Evolutionary conservation across 2,888 invertebrate species (phyloP).

Genomic region (Camptogramma bilineatum): DNA sequence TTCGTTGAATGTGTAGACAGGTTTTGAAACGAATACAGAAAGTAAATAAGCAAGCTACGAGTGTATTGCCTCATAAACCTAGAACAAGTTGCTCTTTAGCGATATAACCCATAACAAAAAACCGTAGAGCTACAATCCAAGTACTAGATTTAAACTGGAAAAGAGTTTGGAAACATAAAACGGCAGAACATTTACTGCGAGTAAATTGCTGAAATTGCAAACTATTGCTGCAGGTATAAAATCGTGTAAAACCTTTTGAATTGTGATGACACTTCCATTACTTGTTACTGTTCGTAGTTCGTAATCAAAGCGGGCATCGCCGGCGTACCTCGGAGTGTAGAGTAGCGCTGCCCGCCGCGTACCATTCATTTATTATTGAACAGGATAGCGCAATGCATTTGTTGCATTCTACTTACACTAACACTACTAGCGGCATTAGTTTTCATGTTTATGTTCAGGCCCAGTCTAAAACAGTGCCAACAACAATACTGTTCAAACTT

Average conservation of each 20-base stretch:
- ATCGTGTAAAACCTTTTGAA: constrained; percentile 33
- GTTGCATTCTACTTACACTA: constrained; percentile 40
- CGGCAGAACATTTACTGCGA: constrained; percentile 7
- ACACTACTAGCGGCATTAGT: constrained; percentile 15
- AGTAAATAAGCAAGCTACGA: background rate
- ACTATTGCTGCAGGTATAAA: constrained; percentile 28
- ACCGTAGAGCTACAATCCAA: background rate
- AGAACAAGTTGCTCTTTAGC: background rate
- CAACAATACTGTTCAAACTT: constrained; percentile 46
- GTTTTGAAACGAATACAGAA: background rate
- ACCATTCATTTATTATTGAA: constrained; percentile 73
- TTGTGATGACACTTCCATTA: constrained; percentile 36
- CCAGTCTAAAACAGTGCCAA: constrained; percentile 46
- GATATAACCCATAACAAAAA: background rate
- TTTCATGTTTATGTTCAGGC: constrained; percentile 19
- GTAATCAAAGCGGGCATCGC: constrained; percentile 63
- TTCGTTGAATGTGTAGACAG: too few relatives aligned
- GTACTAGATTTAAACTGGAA: background rate
- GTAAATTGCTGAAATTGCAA: constrained; percentile 19
- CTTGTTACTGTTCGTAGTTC: constrained; percentile 37
- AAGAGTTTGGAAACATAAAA: background rate
- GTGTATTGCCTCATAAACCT: constrained; percentile 7
- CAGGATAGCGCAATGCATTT: constrained; percentile 59
- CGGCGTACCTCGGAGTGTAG: constrained; percentile 28
- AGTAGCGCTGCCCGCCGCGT: constrained; percentile 48